A percentile compares a stretch with the other conserved stretches of the same genome.
These are phyloP conservation scores for Adelges cooleyi DNA, from an alignment of 1,140 invertebrate species.

Conservation along the genomic window DNA sequence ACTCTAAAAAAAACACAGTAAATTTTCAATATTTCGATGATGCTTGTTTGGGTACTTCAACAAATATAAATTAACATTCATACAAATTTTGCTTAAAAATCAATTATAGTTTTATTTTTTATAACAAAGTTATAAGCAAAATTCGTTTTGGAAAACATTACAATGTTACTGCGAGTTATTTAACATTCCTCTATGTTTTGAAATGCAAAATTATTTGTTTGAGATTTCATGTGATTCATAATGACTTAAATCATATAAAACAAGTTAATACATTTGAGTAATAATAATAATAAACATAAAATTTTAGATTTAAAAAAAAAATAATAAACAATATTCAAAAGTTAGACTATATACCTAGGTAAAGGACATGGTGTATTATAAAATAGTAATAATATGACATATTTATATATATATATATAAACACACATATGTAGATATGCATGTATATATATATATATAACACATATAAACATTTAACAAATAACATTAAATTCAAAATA, in stretches of 20 bases:
- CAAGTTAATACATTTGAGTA: neutral
- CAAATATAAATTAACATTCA: too few relatives aligned
- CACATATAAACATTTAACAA: conserved; percentile 14
- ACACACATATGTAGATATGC: neutral
- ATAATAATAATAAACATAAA: conserved; percentile 2
- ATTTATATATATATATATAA: conserved; percentile 2
- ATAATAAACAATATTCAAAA: neutral
- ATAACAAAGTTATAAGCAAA: too few relatives aligned
- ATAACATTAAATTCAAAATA: neutral
- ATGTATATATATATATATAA: conserved; percentile 1
- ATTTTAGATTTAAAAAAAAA: neutral
- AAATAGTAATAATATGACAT: conserved; percentile 3
- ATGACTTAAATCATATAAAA: conserved; percentile 10
- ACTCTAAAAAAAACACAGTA: too few relatives aligned
- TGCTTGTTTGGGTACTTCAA: too few relatives aligned
- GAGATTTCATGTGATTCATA: neutral
- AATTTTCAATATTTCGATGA: too few relatives aligned
- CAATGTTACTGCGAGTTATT: conserved; percentile 3
- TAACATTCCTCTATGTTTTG: neutral
- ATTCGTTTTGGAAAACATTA: conserved; percentile 25
- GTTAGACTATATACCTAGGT: neutral
- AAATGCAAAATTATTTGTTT: conserved; percentile 3
- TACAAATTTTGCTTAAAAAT: too few relatives aligned
- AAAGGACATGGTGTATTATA: conserved; percentile 1
- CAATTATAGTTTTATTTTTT: too few relatives aligned